Percentiles rank a stretch among this genome's conserved stretches.
These are phyloP conservation scores for Spea multiplicata DNA, from an alignment of 2,113 vertebrate genomes.

Conservation along the genomic window DNA sequence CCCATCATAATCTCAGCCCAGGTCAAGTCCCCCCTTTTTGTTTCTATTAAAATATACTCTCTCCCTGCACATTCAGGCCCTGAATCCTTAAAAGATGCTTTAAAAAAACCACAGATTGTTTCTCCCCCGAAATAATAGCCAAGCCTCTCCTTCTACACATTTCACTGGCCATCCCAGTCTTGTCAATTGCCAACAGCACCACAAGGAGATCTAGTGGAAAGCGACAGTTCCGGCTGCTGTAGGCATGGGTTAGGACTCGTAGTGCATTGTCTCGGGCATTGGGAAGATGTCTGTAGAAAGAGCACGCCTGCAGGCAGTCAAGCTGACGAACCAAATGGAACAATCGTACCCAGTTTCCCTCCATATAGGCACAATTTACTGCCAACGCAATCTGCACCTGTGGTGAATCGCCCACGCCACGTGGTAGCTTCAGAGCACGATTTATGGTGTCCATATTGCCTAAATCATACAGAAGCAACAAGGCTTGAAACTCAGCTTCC, in stretches of 20 bases:
- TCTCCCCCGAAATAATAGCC: neutral
- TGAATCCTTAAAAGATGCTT: slow-evolving; percentile 33
- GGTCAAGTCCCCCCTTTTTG: neutral
- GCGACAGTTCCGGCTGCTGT: slow-evolving; percentile 70
- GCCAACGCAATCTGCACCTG: slow-evolving; percentile 63
- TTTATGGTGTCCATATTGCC: slow-evolving; percentile 58
- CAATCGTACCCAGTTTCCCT: slow-evolving; percentile 73
- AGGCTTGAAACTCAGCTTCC: slow-evolving; percentile 71
- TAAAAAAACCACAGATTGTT: slow-evolving; percentile 43
- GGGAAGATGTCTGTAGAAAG: slow-evolving; percentile 70
- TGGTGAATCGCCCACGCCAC: slow-evolving; percentile 56
- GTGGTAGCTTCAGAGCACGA: slow-evolving; percentile 57
- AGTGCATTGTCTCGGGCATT: slow-evolving; percentile 65
- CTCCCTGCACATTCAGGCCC: neutral
- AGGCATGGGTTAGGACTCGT: slow-evolving; percentile 69
- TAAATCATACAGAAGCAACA: slow-evolving; percentile 80
- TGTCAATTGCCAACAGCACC: slow-evolving; percentile 67
- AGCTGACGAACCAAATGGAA: slow-evolving; percentile 66
- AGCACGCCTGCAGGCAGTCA: slow-evolving; percentile 75
- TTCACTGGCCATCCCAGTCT: slow-evolving; percentile 44
- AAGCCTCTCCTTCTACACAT: slow-evolving; percentile 62
- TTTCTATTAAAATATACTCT: slow-evolving; percentile 21
- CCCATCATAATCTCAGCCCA: slow-evolving; percentile 43
- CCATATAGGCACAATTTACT: slow-evolving; percentile 68
- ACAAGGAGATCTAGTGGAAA: slow-evolving; percentile 62